Evolutionary conservation across 2,888 invertebrate genomes (phyloP).

Genomic region (Trisateles emortualis): DNA sequence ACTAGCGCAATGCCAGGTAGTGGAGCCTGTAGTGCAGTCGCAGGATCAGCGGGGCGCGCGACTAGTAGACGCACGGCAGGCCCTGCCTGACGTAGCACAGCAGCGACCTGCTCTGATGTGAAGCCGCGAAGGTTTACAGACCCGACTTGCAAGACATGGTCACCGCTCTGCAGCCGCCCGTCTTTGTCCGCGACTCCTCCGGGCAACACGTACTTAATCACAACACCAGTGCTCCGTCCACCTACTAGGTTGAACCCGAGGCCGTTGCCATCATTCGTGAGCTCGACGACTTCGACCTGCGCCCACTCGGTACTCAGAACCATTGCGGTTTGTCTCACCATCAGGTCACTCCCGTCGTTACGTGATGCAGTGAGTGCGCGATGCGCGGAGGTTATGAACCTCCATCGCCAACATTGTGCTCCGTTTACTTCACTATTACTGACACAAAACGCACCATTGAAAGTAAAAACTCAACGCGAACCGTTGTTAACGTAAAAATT

Average conservation of each 20-base stretch:
- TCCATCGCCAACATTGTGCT: constrained; percentile 62
- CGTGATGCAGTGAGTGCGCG: constrained; percentile 68
- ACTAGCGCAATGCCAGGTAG: constrained; percentile 95
- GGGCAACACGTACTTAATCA: constrained; percentile 98
- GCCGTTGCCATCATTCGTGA: constrained; percentile 98
- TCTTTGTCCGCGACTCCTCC: constrained; percentile 99
- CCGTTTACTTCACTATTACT: constrained; percentile 33
- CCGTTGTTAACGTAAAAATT: constrained; percentile 58
- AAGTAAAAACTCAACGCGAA: constrained; percentile 50
- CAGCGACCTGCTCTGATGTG: constrained; percentile 96
- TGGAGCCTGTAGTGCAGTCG: constrained; percentile 91
- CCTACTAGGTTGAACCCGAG: constrained; percentile 99
- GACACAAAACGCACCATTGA: constrained; percentile 44
- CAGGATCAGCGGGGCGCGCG: constrained; percentile 96
- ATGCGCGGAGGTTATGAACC: constrained; percentile 75
- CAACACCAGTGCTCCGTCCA: constrained; percentile 98
- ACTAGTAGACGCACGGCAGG: constrained; percentile 96
- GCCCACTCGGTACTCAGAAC: constrained; percentile 99
- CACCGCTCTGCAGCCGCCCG: constrained; percentile 97
- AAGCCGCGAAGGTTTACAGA: constrained; percentile 98
- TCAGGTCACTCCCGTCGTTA: constrained; percentile 78
- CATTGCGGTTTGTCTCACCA: constrained; percentile 86
- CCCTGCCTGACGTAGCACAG: constrained; percentile 91
- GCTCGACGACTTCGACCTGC: constrained; percentile 99
- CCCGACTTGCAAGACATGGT: constrained; percentile 98